A percentile compares a stretch with the other conserved stretches of the same genome.
Evolutionary conservation across 2,797 vertebrate genomes (phyloP).

Genomic region (Dendrocincla tyrannina): DNA sequence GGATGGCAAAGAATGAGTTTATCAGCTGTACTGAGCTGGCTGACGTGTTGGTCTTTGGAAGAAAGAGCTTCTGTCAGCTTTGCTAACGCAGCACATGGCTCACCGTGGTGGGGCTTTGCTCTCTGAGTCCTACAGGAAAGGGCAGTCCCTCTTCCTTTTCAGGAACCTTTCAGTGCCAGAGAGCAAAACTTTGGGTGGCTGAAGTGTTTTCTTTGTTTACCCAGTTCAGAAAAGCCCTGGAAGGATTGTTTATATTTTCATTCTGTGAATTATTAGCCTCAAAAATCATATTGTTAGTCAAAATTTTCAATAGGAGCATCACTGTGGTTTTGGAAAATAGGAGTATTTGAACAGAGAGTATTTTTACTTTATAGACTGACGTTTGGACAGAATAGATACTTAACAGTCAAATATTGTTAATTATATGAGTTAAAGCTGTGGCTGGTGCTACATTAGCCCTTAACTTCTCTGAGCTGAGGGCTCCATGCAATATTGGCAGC

Average conservation of each 20-base stretch:
- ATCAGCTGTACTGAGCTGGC: neutral
- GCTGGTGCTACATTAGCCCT: neutral
- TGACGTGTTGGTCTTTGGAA: neutral
- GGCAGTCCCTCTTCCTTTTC: neutral
- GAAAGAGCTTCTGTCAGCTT: neutral
- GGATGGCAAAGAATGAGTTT: neutral
- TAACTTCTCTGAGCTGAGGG: neutral
- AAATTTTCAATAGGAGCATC: neutral
- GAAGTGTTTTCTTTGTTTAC: neutral
- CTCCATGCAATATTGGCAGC: neutral
- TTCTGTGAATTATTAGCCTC: neutral
- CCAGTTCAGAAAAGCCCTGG: neutral
- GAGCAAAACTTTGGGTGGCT: neutral
- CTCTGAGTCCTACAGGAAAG: neutral
- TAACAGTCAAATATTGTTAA: neutral
- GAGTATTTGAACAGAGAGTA: neutral
- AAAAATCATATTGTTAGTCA: neutral
- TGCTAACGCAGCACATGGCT: neutral
- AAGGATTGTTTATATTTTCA: neutral
- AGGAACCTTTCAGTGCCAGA: neutral
- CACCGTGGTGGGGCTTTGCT: neutral
- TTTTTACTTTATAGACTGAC: neutral
- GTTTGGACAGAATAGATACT: neutral
- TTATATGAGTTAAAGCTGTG: accelerated
- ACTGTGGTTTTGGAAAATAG: neutral